Conservation (phyloP, 2,888 invertebrate species). For the Pycnomerus fuliginosus region DNA sequence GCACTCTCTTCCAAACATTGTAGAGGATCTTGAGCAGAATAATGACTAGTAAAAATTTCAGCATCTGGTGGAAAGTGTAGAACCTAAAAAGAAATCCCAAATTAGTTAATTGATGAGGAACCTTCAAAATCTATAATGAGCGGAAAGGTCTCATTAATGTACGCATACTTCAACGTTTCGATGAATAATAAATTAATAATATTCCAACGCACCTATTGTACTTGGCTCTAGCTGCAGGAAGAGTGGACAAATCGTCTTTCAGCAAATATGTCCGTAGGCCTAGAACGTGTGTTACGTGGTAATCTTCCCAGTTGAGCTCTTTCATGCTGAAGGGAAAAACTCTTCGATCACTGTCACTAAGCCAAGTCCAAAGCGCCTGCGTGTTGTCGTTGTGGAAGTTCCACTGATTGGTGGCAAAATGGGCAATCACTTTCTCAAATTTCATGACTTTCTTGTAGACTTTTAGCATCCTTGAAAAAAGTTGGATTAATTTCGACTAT, state of each 20-base stretch:
- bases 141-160: too few species aligned
- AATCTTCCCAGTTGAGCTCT: slow-evolving; percentile 1
- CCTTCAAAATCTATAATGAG: too few species aligned
- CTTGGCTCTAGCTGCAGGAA: slow-evolving; percentile 32
- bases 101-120: too few species aligned
- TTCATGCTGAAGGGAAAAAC: slow-evolving; percentile 3
- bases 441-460: slow-evolving; percentile 19
- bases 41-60: too few species aligned
- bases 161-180: too few species aligned
- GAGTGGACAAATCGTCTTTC: background rate
- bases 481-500: too few species aligned
- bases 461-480: background rate
- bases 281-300: slow-evolving; percentile 46
- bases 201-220: slow-evolving; percentile 4
- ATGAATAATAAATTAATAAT: too few species aligned
- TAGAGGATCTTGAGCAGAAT: too few species aligned
- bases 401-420: slow-evolving; percentile 2
- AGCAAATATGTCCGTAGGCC: slow-evolving; percentile 51
- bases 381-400: slow-evolving; percentile 31
- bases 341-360: slow-evolving; percentile 22
- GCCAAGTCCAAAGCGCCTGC: slow-evolving; percentile 56
- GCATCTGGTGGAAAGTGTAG: too few species aligned
- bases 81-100: too few species aligned
- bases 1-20: too few species aligned
- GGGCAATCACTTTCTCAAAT: slow-evolving; percentile 14